Evolutionary conservation across 2,113 vertebrate species (phyloP), one percentile per base, ranked within the genome.

Genomic region (Otis tarda): DNA sequence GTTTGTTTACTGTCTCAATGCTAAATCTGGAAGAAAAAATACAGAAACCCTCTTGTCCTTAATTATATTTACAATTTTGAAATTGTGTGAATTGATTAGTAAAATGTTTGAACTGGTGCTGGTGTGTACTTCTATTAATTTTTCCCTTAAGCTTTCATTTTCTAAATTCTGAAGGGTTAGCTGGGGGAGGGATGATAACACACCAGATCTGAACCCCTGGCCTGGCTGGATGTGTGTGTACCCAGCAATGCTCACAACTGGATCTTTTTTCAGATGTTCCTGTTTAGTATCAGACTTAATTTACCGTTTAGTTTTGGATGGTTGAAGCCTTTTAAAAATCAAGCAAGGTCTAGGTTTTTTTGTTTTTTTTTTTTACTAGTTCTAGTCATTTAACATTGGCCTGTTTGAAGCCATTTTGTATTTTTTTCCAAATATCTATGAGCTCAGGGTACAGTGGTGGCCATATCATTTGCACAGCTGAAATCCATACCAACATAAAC

Each of bases 81-180:
- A 98, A 99, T 98, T 90, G 98, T 99, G 98, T 98, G 98, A 98
- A 97, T 97, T 97, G 98, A 98, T 99, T 98, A 98, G 98, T 98
- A 98, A 98, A 99, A 98, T 98, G 98, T 98, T 97, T 97, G 89
- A 98, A 98, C 96, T 98, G 98, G 97, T 98, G 96, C 74, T 93
- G 53, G 41, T 83, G 86, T 91, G 77, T 97, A 94, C 91, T 94
- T 73, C 43, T 79, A 75, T 97, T 91, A 23, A 43, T 97, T 82
- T 57, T 83, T 50, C 82, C 14, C 64, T 20, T 23, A 75, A 92
- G 15, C 18, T 9, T 87, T 64, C 8, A 1, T 20, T 78, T 87
- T 77, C 55, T 47, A 20, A 35, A 22, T 45, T 35, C 21, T 39
- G 24, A 21, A 12, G 23, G 64, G 37, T 28, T 39, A 50, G 23